A percentile compares a stretch with the other conserved stretches of the same genome.
These are phyloP conservation scores for Neodontobutis hainanensis DNA, from an alignment of 2,113 vertebrate genomes.

Conservation along the genomic window DNA sequence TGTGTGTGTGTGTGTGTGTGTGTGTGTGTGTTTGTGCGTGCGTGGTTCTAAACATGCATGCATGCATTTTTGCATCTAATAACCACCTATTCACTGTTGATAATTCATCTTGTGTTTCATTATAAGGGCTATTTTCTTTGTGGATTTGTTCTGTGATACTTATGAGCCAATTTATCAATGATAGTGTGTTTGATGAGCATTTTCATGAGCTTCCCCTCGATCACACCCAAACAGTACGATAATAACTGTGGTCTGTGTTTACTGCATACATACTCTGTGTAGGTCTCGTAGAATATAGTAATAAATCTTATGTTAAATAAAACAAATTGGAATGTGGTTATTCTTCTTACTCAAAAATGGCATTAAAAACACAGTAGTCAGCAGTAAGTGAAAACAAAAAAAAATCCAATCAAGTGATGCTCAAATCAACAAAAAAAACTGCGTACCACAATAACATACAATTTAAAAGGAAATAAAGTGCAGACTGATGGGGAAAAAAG, in stretches of 20 bases:
- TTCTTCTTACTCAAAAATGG: background rate
- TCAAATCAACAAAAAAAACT: constrained; percentile 9
- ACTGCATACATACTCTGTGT: constrained; percentile 2
- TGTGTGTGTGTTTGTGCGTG: constrained; percentile 18
- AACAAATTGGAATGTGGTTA: background rate
- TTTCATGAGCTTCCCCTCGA: constrained; percentile 30
- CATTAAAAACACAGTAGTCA: constrained; percentile 6
- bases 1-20: constrained; percentile 18
- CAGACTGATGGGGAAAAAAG: background rate
- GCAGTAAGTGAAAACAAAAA: background rate
- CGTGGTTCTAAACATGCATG: constrained; percentile 11
- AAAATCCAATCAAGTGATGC: constrained; percentile 9
- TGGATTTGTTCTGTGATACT: constrained; percentile 39
- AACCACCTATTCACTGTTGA: constrained; percentile 31
- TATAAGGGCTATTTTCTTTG: constrained; percentile 26
- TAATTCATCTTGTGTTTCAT: constrained; percentile 39
- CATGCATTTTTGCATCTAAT: constrained; percentile 15
- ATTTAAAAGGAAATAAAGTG: constrained; percentile 5
- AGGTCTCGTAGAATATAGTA: constrained; percentile 10
- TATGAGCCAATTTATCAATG: constrained; percentile 49
- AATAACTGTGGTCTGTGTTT: constrained; percentile 25
- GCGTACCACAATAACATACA: constrained; percentile 8
- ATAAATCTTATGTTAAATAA: background rate
- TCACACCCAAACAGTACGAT: constrained; percentile 26
- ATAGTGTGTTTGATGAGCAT: constrained; percentile 49